These are phyloP conservation scores for Sicus ferrugineus DNA, from an alignment of 2,888 invertebrate species.

Conservation along the genomic window DNA sequence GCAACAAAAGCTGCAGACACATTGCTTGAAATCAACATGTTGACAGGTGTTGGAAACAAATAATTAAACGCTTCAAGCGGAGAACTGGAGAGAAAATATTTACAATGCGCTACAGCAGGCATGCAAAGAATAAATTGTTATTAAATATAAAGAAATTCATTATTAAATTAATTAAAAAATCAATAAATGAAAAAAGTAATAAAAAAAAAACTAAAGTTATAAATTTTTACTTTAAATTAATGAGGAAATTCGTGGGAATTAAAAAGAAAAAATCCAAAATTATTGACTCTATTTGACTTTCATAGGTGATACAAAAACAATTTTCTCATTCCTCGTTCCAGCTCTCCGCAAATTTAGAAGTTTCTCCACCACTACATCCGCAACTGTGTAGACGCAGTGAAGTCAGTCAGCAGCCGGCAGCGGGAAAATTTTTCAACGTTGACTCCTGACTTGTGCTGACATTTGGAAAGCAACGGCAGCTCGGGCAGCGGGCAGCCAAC, in stretches of 20 bases:
- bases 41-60: constrained; percentile 8
- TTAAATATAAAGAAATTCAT: neutral
- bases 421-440: constrained; percentile 18
- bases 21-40: neutral
- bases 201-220: too few relatives aligned
- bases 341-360: too few relatives aligned
- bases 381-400: neutral
- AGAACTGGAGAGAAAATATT: neutral
- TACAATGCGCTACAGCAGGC: neutral
- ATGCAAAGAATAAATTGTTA: neutral
- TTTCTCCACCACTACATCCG: too few relatives aligned
- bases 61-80: constrained; percentile 3
- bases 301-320: too few relatives aligned
- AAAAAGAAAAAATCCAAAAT: too few relatives aligned
- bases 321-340: too few relatives aligned
- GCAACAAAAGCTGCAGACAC: neutral
- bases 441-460: constrained; percentile 24
- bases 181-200: too few relatives aligned
- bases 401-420: neutral
- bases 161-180: too few relatives aligned
- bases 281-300: too few relatives aligned
- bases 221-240: too few relatives aligned
- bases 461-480: constrained; percentile 17
- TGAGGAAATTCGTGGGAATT: too few relatives aligned
- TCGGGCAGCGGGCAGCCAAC: neutral